A percentile compares a stretch with the other conserved stretches of the same genome.
phyloP scores from a whole-genome alignment of 2,797 vertebrate species.

The Phrynocephalus vlangalii region DNA sequence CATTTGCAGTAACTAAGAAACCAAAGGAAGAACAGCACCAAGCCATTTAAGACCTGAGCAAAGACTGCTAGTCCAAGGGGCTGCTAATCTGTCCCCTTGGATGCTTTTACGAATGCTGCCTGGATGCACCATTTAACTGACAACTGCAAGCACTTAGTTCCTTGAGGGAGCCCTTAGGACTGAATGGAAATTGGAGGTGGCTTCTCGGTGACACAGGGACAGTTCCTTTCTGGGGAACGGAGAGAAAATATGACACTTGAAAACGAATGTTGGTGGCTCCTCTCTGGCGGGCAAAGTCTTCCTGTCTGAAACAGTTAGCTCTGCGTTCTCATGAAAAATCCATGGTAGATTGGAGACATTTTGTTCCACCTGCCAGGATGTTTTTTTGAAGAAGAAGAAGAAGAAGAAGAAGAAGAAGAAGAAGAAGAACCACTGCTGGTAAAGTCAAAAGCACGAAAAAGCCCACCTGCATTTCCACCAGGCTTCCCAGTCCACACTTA shows the following conservation, averaged over 20 bases:
- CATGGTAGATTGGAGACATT: conserved; percentile 59
- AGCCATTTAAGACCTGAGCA: conserved; percentile 12
- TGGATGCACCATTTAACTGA: conserved; percentile 12
- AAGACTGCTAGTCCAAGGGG: not conserved
- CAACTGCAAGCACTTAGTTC: not conserved
- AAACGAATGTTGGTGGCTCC: conserved; percentile 58
- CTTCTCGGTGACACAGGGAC: conserved; percentile 44
- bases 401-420: no score
- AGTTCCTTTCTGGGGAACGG: conserved; percentile 36
- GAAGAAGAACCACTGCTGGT: not conserved
- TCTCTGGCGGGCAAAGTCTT: conserved; percentile 60
- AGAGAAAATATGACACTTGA: conserved; percentile 53
- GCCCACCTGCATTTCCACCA: not conserved
- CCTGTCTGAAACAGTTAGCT: conserved; percentile 55
- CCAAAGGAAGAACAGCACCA: not conserved
- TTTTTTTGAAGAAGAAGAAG: not conserved
- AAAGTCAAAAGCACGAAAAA: conserved; percentile 19
- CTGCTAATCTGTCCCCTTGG: conserved; percentile 1
- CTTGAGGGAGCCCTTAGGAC: not conserved
- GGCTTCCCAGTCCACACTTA: conserved; percentile 19
- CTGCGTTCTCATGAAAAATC: conserved; percentile 45
- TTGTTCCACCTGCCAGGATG: conserved; percentile 51
- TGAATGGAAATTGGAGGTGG: conserved; percentile 40
- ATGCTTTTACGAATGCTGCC: not conserved
- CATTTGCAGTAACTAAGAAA: conserved; percentile 36